Evolutionary conservation across 2,797 vertebrate genomes (phyloP), one percentile per base, ranked within the genome.

Genomic region (Enteromius trimaculatus): DNA sequence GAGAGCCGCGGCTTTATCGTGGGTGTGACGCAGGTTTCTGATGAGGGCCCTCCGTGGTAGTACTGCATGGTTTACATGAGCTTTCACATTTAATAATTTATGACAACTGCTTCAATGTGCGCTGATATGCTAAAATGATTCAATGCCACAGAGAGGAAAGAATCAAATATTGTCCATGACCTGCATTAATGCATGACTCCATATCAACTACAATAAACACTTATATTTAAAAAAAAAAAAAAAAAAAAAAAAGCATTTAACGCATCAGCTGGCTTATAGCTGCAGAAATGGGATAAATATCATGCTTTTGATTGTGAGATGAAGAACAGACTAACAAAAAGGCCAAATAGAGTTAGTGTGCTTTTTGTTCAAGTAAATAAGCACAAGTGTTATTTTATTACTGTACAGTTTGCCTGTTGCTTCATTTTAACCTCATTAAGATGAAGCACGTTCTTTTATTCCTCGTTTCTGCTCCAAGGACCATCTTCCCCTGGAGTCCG

Each of bases 31-130:
- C 16, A 34, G 81, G 60, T 66, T 76, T 72, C 58, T 76, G 42
- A 78, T 65, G 62, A 72, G 13, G 60, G 79, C 75, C 49, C 77
- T 86, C 49, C 26, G 60, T 77, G 82, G 69, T 80, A 83, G 76
- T 68, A 44, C 69, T 39, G 70, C 64, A 29, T 34, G 55, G 47
- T 84, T 84, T 71, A 75, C 53, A 1, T 37, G 2, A 77, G 47
- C 29, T 26, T 80, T 82, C 68, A 47, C 39, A 9, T 62, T 87
- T 39, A 66, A 87, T 86, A 86, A 86, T 87, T 81, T 82, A 86
- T 86, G 55, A 84, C 69, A 44, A 66, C 78, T 79, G 79, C 84
- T 85, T 34, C 21, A n/a, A 31, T 64, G 81, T 7, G 37, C 21
- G 64, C 79, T 84, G 86, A 82, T 80, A 81, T 77, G 77, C 81